Evolutionary conservation across 2,113 vertebrate species (phyloP).

Genomic region (Actinemys pallida): DNA sequence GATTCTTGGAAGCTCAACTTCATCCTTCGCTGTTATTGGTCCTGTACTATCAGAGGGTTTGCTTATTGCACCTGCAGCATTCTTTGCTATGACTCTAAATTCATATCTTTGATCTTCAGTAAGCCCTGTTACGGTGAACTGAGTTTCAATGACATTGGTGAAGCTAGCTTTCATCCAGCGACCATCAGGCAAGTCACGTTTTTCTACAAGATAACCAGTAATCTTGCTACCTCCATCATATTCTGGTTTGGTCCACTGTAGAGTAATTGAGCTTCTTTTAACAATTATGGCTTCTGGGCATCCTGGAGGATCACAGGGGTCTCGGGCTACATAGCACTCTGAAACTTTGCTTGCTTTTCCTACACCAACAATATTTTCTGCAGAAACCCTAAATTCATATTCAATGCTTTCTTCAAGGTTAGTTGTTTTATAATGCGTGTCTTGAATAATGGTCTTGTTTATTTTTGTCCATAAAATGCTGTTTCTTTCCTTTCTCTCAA

Average conservation of each 20-base stretch:
- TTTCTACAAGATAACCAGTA: constrained; percentile 96
- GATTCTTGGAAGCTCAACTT: constrained; percentile 92
- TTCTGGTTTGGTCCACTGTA: constrained; percentile 95
- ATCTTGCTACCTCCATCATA: constrained; percentile 98
- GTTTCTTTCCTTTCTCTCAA: constrained; percentile 97
- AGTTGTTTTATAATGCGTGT: constrained; percentile 90
- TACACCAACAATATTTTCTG: constrained; percentile 97
- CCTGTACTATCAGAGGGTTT: constrained; percentile 97
- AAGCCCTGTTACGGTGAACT: constrained; percentile 94
- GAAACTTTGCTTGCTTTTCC: constrained; percentile 96
- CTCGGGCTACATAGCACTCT: constrained; percentile 94
- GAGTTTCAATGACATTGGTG: constrained; percentile 96
- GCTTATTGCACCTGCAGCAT: constrained; percentile 93
- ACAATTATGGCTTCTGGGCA: constrained; percentile 92
- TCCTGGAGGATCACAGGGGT: constrained; percentile 96
- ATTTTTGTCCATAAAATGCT: constrained; percentile 97
- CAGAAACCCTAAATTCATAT: constrained; percentile 96
- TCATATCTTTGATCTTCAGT: constrained; percentile 96
- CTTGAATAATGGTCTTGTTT: constrained; percentile 94
- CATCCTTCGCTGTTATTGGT: constrained; percentile 93
- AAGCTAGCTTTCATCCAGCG: constrained; percentile 98
- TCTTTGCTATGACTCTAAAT: constrained; percentile 98
- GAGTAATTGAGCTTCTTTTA: constrained; percentile 91
- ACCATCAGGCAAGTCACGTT: constrained; percentile 96
- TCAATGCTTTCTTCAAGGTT: constrained; percentile 96